These are phyloP conservation scores for Schizothorax lantsangensis DNA, from an alignment of 2,797 vertebrate genomes.

Conservation along the genomic window DNA sequence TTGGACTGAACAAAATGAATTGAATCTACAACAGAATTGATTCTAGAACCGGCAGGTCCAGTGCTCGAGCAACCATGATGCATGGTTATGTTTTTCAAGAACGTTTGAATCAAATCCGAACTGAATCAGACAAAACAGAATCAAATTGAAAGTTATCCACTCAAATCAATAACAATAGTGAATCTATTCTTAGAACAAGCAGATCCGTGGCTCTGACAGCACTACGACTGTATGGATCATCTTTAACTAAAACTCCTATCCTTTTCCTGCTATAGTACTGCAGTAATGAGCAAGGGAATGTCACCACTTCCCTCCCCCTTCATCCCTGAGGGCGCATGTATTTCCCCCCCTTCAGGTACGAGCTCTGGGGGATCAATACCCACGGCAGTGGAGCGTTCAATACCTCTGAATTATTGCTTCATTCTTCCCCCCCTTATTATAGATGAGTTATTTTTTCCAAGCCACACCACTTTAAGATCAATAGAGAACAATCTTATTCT, in stretches of 20 bases:
- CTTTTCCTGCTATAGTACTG: constrained; percentile 60
- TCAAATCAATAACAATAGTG: neutral
- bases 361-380: constrained; percentile 85
- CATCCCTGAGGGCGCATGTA: neutral
- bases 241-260: constrained; percentile 29
- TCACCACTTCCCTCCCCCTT: constrained; percentile 42
- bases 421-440: constrained; percentile 95
- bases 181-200: neutral
- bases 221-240: constrained; percentile 1
- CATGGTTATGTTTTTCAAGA: no score
- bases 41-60: neutral
- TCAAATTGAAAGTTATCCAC: neutral
- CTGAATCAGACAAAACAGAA: neutral
- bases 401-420: constrained; percentile 99
- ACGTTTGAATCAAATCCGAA: neutral
- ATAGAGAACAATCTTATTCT: constrained; percentile 94
- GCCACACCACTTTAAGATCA: constrained; percentile 81
- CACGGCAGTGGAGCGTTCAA: constrained; percentile 87
- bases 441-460: constrained; percentile 86
- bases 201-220: neutral
- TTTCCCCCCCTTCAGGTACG: constrained; percentile 71
- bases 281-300: constrained; percentile 82
- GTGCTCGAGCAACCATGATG: neutral
- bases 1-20: neutral
- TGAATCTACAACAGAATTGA: neutral